Base-by-base conservation (phyloP, 1,140 invertebrate genomes). In the Bombus confusus region DNA sequence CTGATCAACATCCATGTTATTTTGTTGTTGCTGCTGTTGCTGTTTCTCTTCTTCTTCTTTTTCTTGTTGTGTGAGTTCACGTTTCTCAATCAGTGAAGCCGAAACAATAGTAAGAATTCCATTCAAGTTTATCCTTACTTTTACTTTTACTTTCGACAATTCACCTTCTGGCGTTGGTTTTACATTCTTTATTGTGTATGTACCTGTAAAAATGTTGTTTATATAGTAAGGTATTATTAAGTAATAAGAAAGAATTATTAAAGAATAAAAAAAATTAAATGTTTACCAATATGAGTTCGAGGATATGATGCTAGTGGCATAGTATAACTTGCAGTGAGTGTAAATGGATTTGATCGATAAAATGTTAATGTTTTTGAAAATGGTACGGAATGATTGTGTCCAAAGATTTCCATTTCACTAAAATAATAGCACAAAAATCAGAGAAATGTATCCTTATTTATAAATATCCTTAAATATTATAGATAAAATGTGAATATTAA, bases 301-400 rank as follows among this genome's bases (percentile, higher is more conserved):
- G 97, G 97, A 95, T 97, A 98, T 22, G 96, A 96, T 57, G 97
- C 97, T 86, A 97, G 96, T 88, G 96, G 95, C 78, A 96, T 95
- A 57, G 95, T 95, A 93, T 99, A 99, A 90, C 96, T 96, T 25
- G 98, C 98, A 87, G 97, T 97, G 71, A 99, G 95, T 72, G 96
- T 96, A 94, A 99, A 99, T 31, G 98, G 97, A 93, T 97, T 98
- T 86, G 97, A 97, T 86, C 98, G 96, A 93, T 98, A 98, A 93
- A 99, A 98, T 4, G 99, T 99, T 62, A 99, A 94, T 96, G 99
- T 97, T 93, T 99, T 99, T 1, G 98, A 98, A 93, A 98, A 99
- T 28, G 99, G 99, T 77, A 98, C 96, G 37, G 97, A 95, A 95
- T 99, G 98, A 95, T 98, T 98, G 71, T 97, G 95, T 28, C 97